Base-by-base conservation (phyloP, 2,797 vertebrate species). In the Coracias cyanogaster region DNA sequence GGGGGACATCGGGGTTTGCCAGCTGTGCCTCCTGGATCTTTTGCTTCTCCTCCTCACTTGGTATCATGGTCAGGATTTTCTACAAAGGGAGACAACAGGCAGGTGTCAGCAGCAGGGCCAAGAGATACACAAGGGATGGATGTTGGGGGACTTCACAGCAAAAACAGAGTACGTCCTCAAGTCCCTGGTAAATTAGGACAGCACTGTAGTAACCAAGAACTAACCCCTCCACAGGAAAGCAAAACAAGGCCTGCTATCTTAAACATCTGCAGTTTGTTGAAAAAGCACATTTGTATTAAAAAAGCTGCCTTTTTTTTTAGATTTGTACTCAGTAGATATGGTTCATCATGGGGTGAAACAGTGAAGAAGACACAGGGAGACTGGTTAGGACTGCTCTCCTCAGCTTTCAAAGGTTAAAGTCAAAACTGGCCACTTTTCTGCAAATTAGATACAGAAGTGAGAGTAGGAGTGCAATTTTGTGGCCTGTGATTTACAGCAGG, bases 21-120 rank as follows among this genome's bases (percentile, higher is more conserved):
- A 99, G 98, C 97, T 99, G 99, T 4, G 99, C 99, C 96, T 99
- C 99, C 97, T 99, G 99, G 96, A 99, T 99, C 98, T 98, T 99
- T 97, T 99, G 99, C 96, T 99, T 99, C 96, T 99, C 99, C 93
- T 99, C 99, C 96, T 99, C 99, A 0, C 98, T 99, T 13, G 99
- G 99, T 97, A 99, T 99, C 99, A 99, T 99, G 12, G 99, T 99
- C 91, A 99, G 98, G 97, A 99, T 99, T 99, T 99, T 99, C 99
- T 99, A 95, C 7, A 65, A 81, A 92, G 51, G 86, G 55, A 82
- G 33, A 86, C 20, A 90, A 91, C 86, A 89, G 18, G 17, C 45
- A 74, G 29, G 24, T 3, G 2, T 93, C 48, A 92, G 29, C 0
- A 5, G 24, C 1, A 3, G 26, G n/a, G 57, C 15, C 5, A 4